Evolutionary conservation across 2,888 invertebrate species (phyloP), one percentile per base, ranked within the genome.

Genomic region (Harpagoxenus sublaevis): DNA sequence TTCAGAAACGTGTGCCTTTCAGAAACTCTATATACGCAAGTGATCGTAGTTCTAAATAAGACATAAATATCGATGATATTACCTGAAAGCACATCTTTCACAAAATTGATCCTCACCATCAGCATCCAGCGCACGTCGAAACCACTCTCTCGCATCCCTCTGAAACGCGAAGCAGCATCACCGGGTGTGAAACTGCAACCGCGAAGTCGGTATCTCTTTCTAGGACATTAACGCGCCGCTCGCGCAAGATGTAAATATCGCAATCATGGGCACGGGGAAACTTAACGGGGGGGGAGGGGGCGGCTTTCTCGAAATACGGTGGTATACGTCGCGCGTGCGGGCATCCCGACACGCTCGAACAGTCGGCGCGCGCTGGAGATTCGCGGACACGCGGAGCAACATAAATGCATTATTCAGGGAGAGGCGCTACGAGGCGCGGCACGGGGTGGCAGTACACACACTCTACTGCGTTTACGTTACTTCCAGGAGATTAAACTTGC

Each of bases 401-500:
- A 91, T 91, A 92, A 92, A 93, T 93, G 91, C 92, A 93, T 93
- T 93, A 93, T 93, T 93, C 93, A 78, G 70, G 18, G 84, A 75
- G 77, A 55, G 84, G 77, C 65, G 51, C 31, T 39, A 15, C 60
- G 45, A 70, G 78, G 63, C 57, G 42, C 57, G 65, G 71, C 66
- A 23, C 65, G 62, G 85, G 70, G 84, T 62, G 39, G 77, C 60
- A 10, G 74, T 73, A 70, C 81, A 68, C 66, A 65, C 63, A 65
- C 65, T 75, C 66, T 66, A 92, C 90, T 90, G 93, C 93, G 92
- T 93, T 93, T 93, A 92, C 92, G 93, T 94, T 94, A 94, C 94
- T 94, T 94, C 94, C 94, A 93, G 89, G 92, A 94, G 94, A 94
- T 94, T 94, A 94, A 94, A 94, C 94, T 94, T 94, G 94, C 94